Conservation (phyloP, 2,888 invertebrate species). For the Pterostichus niger region DNA sequence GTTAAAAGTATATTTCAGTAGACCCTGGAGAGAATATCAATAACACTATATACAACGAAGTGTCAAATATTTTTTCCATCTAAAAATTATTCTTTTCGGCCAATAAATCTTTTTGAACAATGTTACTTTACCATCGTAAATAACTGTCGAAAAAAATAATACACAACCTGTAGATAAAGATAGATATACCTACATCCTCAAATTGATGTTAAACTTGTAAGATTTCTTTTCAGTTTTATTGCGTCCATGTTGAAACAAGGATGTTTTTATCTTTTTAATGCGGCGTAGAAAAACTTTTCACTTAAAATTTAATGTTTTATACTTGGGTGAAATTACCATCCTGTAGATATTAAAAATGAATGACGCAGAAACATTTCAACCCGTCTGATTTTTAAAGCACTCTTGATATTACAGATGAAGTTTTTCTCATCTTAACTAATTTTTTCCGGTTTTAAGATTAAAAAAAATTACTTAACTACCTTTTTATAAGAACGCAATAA, state of each 20-base stretch:
- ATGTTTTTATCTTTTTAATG: conserved; percentile 39
- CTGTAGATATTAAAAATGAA: conserved; percentile 42
- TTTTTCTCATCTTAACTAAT: conserved; percentile 31
- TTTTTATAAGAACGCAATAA: background rate
- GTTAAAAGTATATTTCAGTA: conserved; percentile 30
- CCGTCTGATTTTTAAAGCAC: conserved; percentile 31
- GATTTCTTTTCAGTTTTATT: conserved; percentile 6
- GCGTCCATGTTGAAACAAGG: conserved; percentile 9
- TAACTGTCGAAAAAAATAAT: conserved; percentile 18
- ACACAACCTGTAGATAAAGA: background rate
- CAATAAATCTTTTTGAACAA: conserved; percentile 20
- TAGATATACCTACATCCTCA: background rate
- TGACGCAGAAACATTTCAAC: conserved; percentile 37
- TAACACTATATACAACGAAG: conserved; percentile 5
- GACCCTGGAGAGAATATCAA: conserved; percentile 38
- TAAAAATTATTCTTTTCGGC: background rate
- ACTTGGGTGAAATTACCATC: conserved; percentile 37
- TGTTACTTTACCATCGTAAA: background rate
- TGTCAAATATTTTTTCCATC: conserved; percentile 15
- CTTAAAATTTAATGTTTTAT: conserved; percentile 46
- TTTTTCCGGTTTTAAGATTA: conserved; percentile 22
- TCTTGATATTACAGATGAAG: conserved; percentile 14
- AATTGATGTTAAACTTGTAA: conserved; percentile 31
- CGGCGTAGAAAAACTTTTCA: conserved; percentile 38
- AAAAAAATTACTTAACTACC: conserved; percentile 2